phyloP scores from a whole-genome alignment of 2,888 invertebrate species.

The Hydriomena furcata region DNA sequence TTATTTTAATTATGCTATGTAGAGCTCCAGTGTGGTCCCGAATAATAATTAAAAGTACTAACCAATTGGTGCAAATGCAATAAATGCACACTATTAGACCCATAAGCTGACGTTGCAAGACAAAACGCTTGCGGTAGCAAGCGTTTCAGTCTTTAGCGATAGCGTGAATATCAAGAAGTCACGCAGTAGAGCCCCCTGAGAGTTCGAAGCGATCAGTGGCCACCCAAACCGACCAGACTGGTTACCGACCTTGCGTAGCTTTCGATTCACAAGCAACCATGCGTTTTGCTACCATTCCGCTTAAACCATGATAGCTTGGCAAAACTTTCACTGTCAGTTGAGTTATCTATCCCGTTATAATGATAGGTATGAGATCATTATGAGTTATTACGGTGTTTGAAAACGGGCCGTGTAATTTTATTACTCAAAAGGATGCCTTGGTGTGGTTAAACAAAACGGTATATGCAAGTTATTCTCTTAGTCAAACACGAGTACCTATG shows the following conservation, averaged over 20 bases:
- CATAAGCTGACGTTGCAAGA: no score
- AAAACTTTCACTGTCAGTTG: conserved; percentile 41
- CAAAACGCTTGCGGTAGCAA: no score
- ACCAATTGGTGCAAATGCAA: no score
- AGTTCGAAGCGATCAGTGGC: conserved; percentile 34
- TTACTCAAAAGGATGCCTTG: conserved; percentile 7
- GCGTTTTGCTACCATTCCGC: conserved; percentile 42
- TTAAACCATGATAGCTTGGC: conserved; percentile 34
- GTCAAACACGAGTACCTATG: no score
- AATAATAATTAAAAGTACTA: no score
- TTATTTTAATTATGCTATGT: no score
- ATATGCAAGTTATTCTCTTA: no score
- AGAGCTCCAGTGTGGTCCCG: no score
- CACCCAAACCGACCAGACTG: conserved; percentile 49
- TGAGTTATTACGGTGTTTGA: conserved; percentile 17
- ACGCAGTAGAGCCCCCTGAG: conserved; percentile 7
- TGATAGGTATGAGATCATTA: conserved; percentile 24
- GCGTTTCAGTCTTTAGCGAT: no score
- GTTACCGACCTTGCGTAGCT: conserved; percentile 61
- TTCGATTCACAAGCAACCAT: conserved; percentile 52
- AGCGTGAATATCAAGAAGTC: no score
- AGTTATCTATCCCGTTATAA: conserved; percentile 23
- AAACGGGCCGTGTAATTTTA: conserved; percentile 11
- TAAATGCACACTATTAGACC: no score
- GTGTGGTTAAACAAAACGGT: neutral